These are phyloP conservation scores for Pituophis catenifer DNA, from an alignment of 2,113 vertebrate genomes.

Conservation along the genomic window DNA sequence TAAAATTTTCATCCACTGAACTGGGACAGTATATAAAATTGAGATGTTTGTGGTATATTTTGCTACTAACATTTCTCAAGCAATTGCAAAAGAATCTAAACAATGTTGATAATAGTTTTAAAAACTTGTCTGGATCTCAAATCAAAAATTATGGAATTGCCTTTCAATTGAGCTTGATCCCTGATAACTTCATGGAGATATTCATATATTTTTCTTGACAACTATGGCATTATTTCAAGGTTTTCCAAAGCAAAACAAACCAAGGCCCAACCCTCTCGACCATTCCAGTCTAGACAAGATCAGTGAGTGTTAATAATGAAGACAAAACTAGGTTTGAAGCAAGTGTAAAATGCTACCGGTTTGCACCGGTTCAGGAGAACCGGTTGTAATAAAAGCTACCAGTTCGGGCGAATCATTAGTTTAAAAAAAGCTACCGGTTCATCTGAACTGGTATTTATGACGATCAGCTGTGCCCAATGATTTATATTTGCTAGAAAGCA, in stretches of 20 bases:
- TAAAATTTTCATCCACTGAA: background rate
- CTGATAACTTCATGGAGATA: background rate
- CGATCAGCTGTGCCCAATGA: too few relatives aligned
- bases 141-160: background rate
- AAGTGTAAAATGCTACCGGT: too few relatives aligned
- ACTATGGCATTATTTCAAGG: background rate
- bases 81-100: background rate
- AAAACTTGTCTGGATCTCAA: background rate
- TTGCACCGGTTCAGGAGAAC: too few relatives aligned
- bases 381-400: too few relatives aligned
- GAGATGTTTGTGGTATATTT: background rate
- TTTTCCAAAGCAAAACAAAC: background rate
- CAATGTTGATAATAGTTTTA: background rate
- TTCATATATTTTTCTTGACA: background rate
- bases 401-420: too few relatives aligned
- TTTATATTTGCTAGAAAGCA: too few relatives aligned
- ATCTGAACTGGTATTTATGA: too few relatives aligned
- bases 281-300: background rate
- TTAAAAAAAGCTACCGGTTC: too few relatives aligned
- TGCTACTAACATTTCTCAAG: background rate
- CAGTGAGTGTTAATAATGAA: background rate
- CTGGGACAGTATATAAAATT: background rate
- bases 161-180: background rate
- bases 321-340: background rate
- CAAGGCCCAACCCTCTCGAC: background rate